A percentile compares a stretch with the other conserved stretches of the same genome.
Conservation (phyloP, 2,113 vertebrate genomes). For the Epinephelus cyanopodus region DNA sequence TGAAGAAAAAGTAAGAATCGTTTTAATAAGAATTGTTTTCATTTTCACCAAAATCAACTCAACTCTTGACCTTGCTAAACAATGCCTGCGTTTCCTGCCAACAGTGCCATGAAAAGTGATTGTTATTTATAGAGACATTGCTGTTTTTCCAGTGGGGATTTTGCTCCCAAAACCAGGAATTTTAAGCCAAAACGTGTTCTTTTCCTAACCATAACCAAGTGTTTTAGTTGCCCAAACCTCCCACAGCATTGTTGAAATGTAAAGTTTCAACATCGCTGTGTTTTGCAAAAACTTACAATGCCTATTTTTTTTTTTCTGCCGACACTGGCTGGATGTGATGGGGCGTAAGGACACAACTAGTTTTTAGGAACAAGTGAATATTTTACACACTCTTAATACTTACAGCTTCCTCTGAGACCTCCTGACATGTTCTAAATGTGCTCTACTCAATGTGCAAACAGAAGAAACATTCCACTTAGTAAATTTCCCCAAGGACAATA, state of each 20-base stretch:
- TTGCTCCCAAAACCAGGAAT: no score
- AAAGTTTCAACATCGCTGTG: no score
- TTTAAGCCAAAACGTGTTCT: no score
- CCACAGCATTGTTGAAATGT: no score
- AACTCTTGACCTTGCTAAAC: background rate
- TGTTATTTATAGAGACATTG: no score
- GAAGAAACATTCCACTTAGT: conserved; percentile 34
- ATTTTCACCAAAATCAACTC: background rate
- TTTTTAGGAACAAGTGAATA: background rate
- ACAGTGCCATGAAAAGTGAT: no score
- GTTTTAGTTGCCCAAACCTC: no score
- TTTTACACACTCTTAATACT: conserved; percentile 4
- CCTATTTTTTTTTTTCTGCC: no score
- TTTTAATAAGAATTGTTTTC: background rate
- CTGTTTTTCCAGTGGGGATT: no score
- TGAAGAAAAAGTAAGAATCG: background rate
- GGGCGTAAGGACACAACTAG: background rate
- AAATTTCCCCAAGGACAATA: conserved; percentile 53
- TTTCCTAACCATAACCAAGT: no score
- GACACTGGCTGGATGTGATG: background rate
- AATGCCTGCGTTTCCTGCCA: no score
- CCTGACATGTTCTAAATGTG: conserved; percentile 17
- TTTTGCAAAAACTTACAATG: no score
- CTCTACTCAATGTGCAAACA: conserved; percentile 27
- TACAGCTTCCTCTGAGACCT: conserved; percentile 15